phyloP scores from a whole-genome alignment of 2,797 vertebrate genomes.

The Macrochelys suwanniensis region DNA sequence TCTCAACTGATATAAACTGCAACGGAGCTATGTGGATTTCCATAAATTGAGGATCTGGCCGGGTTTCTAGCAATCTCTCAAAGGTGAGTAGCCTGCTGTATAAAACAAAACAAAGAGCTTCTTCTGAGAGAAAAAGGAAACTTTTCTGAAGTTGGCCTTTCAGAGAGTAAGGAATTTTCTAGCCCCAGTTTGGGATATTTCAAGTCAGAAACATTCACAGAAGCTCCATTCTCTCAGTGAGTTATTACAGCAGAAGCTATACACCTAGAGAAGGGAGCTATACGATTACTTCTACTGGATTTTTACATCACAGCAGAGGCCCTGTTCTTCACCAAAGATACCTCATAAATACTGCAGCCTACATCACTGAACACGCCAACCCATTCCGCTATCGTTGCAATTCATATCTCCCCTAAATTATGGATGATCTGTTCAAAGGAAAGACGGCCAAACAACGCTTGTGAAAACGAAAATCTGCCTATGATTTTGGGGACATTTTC shows the following conservation, averaged over 20 bases:
- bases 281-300: neutral
- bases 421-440: neutral
- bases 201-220: neutral
- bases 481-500: rapidly evolving
- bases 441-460: neutral
- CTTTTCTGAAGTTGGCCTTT: neutral
- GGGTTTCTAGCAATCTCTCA: neutral
- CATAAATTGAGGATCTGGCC: neutral
- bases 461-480: neutral
- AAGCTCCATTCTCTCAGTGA: neutral
- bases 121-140: constrained; percentile 8
- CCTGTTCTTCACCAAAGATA: neutral
- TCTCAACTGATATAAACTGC: constrained; percentile 1
- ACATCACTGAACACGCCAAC: neutral
- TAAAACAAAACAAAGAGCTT: neutral
- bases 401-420: neutral
- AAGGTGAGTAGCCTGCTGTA: neutral
- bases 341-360: neutral
- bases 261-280: neutral
- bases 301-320: neutral
- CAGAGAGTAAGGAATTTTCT: neutral
- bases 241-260: neutral
- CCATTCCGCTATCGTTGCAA: neutral
- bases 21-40: neutral
- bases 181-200: neutral